Evolutionary conservation across 2,888 invertebrate species (phyloP), one percentile per base, ranked within the genome.

Genomic region (Cecidostiba fungosa): DNA sequence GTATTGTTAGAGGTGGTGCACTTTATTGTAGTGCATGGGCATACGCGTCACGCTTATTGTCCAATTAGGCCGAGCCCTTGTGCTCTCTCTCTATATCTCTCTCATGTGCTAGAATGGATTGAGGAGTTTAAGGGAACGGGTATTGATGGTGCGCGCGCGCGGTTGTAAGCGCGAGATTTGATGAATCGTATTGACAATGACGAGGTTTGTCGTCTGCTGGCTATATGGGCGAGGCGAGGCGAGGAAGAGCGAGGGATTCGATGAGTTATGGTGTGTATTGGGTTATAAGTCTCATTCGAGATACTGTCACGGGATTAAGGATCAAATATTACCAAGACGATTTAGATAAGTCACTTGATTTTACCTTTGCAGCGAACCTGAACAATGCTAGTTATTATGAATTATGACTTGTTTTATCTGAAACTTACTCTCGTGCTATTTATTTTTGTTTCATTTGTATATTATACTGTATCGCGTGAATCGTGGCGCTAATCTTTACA

Each of bases 161-260:
- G 59, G 10, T 14, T 23, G 36, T 10, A 50, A 59, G 72, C 70
- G 50, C 26, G 80, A 47, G 69, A 16, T 69, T 79, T 72, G 73
- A 82, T 74, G 76, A 82, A 82, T 74, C 76, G 82, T 54, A 50
- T 69, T 69, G 72, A 62, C 82, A 76, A 82, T 77, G 59, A 36
- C 59, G 77, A 70, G 69, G 26, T 62, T 70, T 36, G 78, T 47
- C 69, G 62, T 76, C 54, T 26, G n/a, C 54, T 62, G 14, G n/a
- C 59, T 77, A 54, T 54, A 36, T 39, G 36, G 62, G 10, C 39
- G 10, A 32, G 32, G n/a, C 36, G 36, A 5, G 47, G 19, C 19
- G 62, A 62, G 59, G 23, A 23, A 59, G 59, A 59, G 23, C n/a
- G 23, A 23, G 29, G 62, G 62, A 36, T 59, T 43, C 29, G 39